Evolutionary conservation across 2,888 invertebrate species (phyloP), one percentile per base, ranked within the genome.

Genomic region (Oxytorus armatus): DNA sequence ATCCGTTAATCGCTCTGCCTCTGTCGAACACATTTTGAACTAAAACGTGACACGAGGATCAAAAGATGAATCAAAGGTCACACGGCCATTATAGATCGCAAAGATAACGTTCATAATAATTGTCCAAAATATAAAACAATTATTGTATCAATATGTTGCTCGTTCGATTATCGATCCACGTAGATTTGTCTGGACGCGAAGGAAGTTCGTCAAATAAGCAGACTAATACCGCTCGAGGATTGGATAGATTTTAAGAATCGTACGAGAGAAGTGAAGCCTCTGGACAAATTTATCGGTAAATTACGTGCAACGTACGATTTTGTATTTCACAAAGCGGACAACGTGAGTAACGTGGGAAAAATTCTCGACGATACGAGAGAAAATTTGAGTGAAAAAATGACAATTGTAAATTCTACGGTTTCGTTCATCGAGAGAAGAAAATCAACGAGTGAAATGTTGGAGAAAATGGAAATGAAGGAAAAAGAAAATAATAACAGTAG

Each of bases 261-360:
- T 51, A 76, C 84, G 1, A 81, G 77, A 55, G 85, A 87, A 29
- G 80, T 85, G 18, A 88, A 85, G 39, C 87, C 88, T 0, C 29
- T 90, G 42, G 88, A 89, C 73, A 90, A 86, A 63, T 86, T 90
- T 11, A 70, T 88, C 7, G 89, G 86, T 1, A 90, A 89, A 84
- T 84, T 90, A 72, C 86, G 87, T 36, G 85, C 89, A 16, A 88
- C 89, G 10, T 90, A 90, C 65, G 84, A 90, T 65, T 88, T 88
- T 49, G 88, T 90, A 7, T 89, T 90, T 65, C 88, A 83, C 53
- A 88, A 88, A 65, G 74, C 87, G 1, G 87, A 88, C 39, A 85
- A 89, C 53, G 84, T 85, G 1, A 88, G 85, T 61, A 87, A 88
- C 73, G 83, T 89, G 23, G 88, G 86, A 68, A 87, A 85, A 57